phyloP scores from a whole-genome alignment of 2,888 invertebrate genomes.

The Mythimna lalbum region DNA sequence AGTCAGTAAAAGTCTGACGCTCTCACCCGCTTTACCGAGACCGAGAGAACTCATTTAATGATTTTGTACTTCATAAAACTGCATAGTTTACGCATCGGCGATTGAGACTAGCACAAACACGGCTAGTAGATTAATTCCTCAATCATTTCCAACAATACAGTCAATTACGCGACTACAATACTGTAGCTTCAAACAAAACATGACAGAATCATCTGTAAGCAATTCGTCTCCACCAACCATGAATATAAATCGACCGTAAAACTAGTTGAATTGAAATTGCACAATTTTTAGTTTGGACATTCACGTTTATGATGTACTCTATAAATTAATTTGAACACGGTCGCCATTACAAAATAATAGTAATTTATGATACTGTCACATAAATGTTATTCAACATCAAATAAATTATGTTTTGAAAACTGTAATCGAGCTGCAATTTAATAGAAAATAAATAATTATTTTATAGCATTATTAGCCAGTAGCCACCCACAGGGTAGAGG shows the following conservation, averaged over 20 bases:
- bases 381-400: too few relatives aligned
- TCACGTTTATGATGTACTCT: conserved; percentile 7
- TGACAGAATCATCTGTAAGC: conserved; percentile 50
- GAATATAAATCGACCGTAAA: conserved; percentile 44
- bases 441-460: too few relatives aligned
- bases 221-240: conserved; percentile 39
- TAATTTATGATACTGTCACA: too few relatives aligned
- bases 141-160: conserved; percentile 65
- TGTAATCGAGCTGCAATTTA: too few relatives aligned
- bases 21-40: too few relatives aligned
- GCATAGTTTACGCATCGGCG: conserved; percentile 38
- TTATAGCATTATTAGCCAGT: too few relatives aligned
- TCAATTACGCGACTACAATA: conserved; percentile 68
- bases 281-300: background rate
- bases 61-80: too few relatives aligned
- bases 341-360: background rate
- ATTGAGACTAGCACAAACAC: conserved; percentile 32
- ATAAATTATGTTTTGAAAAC: too few relatives aligned
- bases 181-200: conserved; percentile 53
- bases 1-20: too few relatives aligned
- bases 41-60: too few relatives aligned
- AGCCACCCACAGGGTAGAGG: too few relatives aligned
- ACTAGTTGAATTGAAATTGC: background rate
- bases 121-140: conserved; percentile 65
- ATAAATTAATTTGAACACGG: background rate